Base-by-base conservation (phyloP, 2,888 invertebrate genomes). In the Thymelicus sylvestris region DNA sequence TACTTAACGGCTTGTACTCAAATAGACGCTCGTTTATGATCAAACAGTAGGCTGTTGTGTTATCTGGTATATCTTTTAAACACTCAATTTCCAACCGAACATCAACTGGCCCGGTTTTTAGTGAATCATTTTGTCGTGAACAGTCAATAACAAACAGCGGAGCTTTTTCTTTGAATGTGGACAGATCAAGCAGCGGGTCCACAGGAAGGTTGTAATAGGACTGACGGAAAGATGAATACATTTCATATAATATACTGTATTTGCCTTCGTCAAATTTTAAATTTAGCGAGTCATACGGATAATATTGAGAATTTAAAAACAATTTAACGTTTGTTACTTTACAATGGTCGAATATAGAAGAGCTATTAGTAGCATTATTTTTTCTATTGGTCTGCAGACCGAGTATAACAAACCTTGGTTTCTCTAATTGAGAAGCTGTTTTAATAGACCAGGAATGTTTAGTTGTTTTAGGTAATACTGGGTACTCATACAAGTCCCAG, bases 401-500 rank as follows among this genome's bases (percentile, higher is more conserved):
- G 24, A 87, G 55, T 62, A 89, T 82, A 19, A 88, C 73, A 74
- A 76, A 89, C 65, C 86, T 73, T 1, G 86, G 86, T 76, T 84
- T 86, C 77, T 87, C 86, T 55, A 86, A 71, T 67, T 80, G 79
- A 13, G 76, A 76, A 12, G 81, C 74, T 31, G 85, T 84, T 75
- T 82, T 83, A 10, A 84, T 74, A 10, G 79, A 73, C 86, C 85
- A 84, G 19, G 79, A 74, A 72, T 83, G 78, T 74, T 83, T 79
- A 64, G 71, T 74, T 19, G 83, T 80, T 67, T 68, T 73, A 7
- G 82, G 86, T 71, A 88, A 72, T 62, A 79, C 13, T 0, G 86
- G 86, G 81, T 78, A 86, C 75, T 85, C 83, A 74, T 84, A 83
- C 31, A 88, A 62, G 66, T 86, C 84, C 86, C 86, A 87, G 41